Conservation (phyloP, 2,113 vertebrate species). For the Phocoena phocoena region DNA sequence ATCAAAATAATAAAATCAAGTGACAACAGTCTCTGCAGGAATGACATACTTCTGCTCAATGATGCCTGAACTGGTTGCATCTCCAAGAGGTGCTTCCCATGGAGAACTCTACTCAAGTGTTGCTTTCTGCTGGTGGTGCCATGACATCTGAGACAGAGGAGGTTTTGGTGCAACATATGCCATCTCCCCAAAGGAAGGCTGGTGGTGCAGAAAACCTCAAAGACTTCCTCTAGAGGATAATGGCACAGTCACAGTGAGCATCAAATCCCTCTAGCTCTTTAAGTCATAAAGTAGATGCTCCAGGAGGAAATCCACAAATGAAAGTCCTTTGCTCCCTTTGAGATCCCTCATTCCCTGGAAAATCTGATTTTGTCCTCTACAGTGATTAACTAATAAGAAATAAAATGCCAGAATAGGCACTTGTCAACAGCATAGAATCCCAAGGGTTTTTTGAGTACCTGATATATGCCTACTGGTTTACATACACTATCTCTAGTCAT, state of each 20-base stretch:
- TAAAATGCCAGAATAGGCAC: background rate
- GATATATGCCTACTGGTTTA: background rate
- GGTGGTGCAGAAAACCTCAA: background rate
- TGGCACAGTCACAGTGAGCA: fast-evolving
- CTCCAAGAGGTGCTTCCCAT: background rate
- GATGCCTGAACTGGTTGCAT: background rate
- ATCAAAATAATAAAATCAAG: slow-evolving; percentile 27
- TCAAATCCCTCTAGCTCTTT: background rate
- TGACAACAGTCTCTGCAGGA: slow-evolving; percentile 7
- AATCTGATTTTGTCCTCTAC: background rate
- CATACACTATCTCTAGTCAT: background rate
- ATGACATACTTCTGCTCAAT: background rate
- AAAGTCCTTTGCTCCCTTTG: background rate
- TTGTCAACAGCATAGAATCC: background rate
- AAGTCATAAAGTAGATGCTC: background rate
- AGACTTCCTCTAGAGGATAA: background rate
- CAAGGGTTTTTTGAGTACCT: background rate
- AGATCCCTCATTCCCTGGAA: background rate
- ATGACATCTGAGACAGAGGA: background rate
- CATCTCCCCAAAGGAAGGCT: background rate
- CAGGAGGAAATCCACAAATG: background rate
- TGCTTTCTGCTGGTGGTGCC: background rate
- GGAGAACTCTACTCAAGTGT: background rate
- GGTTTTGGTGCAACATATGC: background rate
- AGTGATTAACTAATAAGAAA: background rate